A percentile compares a stretch with the other conserved stretches of the same genome.
phyloP scores from a whole-genome alignment of 2,113 vertebrate species.

The Eretmodus cyanostictus region DNA sequence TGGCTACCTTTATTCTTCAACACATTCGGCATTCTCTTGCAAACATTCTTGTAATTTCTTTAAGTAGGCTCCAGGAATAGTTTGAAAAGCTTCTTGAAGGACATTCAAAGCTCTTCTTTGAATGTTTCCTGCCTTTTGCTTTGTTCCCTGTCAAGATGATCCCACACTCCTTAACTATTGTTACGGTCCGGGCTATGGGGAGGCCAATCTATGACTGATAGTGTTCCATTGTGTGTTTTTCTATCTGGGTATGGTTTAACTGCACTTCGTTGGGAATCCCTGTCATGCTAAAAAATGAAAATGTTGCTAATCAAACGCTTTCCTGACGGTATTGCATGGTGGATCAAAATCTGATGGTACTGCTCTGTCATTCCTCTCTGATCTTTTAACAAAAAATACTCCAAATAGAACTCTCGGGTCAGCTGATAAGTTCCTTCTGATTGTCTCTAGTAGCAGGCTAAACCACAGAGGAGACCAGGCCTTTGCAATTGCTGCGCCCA shows the following conservation, averaged over 20 bases:
- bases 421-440: neutral
- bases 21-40: neutral
- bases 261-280: neutral
- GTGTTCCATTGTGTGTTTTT: neutral
- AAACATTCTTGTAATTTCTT: neutral
- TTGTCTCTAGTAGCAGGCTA: neutral
- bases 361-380: neutral
- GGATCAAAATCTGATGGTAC: neutral
- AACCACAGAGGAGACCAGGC: neutral
- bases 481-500: neutral
- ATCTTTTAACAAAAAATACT: neutral
- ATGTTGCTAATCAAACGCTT: neutral
- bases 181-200: rapidly evolving
- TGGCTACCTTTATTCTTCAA: neutral
- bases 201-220: neutral
- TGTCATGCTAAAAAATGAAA: neutral
- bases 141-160: neutral
- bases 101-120: neutral
- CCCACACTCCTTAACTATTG: neutral
- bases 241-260: neutral
- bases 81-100: neutral
- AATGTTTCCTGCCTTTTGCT: neutral
- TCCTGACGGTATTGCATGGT: neutral
- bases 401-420: neutral
- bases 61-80: neutral